Base-by-base conservation (phyloP, 2,797 vertebrate genomes). In the Sebastes diploproa region DNA sequence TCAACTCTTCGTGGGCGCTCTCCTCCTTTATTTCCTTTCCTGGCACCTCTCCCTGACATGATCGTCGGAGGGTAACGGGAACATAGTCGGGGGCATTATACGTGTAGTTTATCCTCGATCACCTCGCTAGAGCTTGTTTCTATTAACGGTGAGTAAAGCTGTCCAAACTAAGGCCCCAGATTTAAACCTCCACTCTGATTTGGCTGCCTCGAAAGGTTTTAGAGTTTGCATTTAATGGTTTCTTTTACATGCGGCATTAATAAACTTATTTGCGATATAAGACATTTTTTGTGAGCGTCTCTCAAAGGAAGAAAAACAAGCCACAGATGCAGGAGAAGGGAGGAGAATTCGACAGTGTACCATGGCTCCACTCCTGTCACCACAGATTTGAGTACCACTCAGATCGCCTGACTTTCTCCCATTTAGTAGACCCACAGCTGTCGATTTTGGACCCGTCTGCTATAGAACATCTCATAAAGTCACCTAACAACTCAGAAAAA, bases 381-480 rank as follows among this genome's bases (percentile, higher is more conserved):
- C 54, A 25, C 29, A n/a, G 27, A 73, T 56, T 29, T 32, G 34
- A 80, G 29, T 1, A 12, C 56, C 2, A 16, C 27, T 72, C 18
- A 0, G 20, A 34, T 27, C 4, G 54, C 32, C 72, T 61, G 27
- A 71, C 38, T 72, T 34, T 75, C 68, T 61, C 71, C 73, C 55
- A 14, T 64, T 58, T 9, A 68, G 66, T 7, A 54, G 70, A 75
- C 34, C 32, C 80, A 65, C 86, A 88, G 84, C 74, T 85, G 83
- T 67, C n/a, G 11, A 68, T 46, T 59, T 74, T 85, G 87, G 59
- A 75, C 80, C 71, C 12, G 54, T 71, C 81, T 67, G 75, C 67
- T 32, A 42, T 42, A 78, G 75, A 88, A 80, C 68, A 55, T 89
- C 85, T 82, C 72, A 88, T 75, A 74, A 89, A 89, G 71, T 63